Evolutionary conservation across 2,797 vertebrate species (phyloP), one percentile per base, ranked within the genome.

Genomic region (Mormyrops boulengeri): DNA sequence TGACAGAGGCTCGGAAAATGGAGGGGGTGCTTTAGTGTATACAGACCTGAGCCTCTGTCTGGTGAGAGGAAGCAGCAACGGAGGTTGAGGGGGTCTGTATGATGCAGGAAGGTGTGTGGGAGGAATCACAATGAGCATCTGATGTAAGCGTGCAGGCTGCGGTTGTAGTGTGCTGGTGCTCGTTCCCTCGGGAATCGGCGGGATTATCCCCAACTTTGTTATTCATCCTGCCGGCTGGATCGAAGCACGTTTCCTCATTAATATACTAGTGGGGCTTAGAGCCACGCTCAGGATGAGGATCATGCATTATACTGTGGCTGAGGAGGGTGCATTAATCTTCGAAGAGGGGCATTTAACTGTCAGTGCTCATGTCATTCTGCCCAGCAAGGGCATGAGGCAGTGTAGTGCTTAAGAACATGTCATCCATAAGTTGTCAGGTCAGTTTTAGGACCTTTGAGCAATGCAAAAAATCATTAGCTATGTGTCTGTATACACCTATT

Each of bases 111-210:
- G 82, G 49, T 52, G 47, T 87, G 85, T 60, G 52, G 85, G 12
- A 30, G 34, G 77, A 89, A 89, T 85, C 47, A 62, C 41, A 85
- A 85, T 86, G 44, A 89, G 62, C 14, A 9, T 19, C 22, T 77
- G n/a, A 34, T 17, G 49, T 38, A 30, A 77, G 84, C 38, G 57
- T 49, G 11, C n/a, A 2, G 41, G 55, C 53, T 62, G 53, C 1
- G 38, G 44, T 19, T 49, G 19, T 6, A 47, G 8, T n/a, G 17
- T 1, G 50, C 17, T 9, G n/a, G 19, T 22, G 52, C 0, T 4
- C 38, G 2, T 85, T 26, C 52, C 34, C 77, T 44, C 4, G 26
- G 41, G 80, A 85, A 47, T 55, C 14, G 1, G 19, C 1, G 38
- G 73, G 88, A 69, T 89, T 84, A 85, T 84, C 49, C 53, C 9